These are phyloP conservation scores for Tupaia chinensis DNA, from an alignment of 2,113 vertebrate species.

Conservation along the genomic window DNA sequence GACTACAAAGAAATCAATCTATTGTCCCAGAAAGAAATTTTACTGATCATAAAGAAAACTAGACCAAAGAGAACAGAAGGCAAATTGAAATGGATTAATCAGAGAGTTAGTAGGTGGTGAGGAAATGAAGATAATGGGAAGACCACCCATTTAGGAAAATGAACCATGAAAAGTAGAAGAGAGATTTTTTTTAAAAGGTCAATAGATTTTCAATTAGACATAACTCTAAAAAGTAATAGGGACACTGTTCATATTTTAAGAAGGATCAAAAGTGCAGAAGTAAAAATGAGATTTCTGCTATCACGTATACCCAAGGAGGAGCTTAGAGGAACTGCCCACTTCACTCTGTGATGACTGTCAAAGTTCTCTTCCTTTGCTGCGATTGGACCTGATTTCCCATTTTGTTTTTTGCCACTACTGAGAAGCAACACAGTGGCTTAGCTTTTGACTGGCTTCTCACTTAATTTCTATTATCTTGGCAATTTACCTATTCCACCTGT, in stretches of 20 bases:
- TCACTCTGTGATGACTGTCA: background rate
- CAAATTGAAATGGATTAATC: conserved; percentile 43
- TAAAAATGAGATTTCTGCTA: background rate
- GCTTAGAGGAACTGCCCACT: background rate
- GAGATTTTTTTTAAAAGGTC: too few relatives aligned
- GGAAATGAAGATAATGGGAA: background rate
- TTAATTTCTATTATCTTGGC: conserved; percentile 16
- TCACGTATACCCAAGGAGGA: background rate
- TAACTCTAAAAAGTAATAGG: background rate
- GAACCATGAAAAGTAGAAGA: background rate
- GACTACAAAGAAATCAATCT: background rate
- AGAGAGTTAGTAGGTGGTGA: background rate
- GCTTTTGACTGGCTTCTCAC: background rate
- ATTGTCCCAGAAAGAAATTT: conserved; percentile 55
- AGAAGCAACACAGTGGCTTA: background rate
- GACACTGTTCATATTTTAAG: background rate
- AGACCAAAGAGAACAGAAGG: conserved; percentile 38
- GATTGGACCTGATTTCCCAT: conserved; percentile 21
- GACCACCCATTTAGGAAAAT: background rate
- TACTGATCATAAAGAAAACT: conserved; percentile 49
- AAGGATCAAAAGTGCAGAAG: background rate
- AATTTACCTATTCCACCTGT: background rate
- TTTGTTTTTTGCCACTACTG: conserved; percentile 28
- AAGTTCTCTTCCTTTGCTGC: background rate
- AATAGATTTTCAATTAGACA: background rate